Evolutionary conservation across 2,888 invertebrate genomes (phyloP).

Genomic region (Cephalotes varians): DNA sequence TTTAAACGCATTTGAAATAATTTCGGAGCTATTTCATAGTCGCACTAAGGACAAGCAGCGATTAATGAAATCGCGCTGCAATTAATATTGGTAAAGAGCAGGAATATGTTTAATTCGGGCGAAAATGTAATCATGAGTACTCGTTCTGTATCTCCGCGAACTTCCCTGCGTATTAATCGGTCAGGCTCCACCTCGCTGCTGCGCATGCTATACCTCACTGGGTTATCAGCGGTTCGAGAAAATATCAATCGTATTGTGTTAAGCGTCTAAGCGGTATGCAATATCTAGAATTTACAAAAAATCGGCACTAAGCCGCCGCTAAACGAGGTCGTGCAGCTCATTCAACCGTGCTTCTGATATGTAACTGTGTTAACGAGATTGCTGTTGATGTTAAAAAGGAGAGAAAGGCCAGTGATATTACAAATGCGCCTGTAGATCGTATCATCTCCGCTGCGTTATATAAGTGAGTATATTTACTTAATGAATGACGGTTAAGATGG

Average conservation of each 20-base stretch:
- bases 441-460: slow-evolving; percentile 24
- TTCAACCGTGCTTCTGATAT: slow-evolving; percentile 53
- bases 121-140: slow-evolving; percentile 11
- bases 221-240: slow-evolving; percentile 43
- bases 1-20: slow-evolving; percentile 17
- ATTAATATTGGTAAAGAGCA: slow-evolving; percentile 22
- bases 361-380: slow-evolving; percentile 44
- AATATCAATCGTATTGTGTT: slow-evolving; percentile 29
- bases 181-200: slow-evolving; percentile 8
- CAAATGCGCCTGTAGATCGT: slow-evolving; percentile 29
- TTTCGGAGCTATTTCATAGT: background rate
- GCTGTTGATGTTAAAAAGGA: slow-evolving; percentile 38
- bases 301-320: slow-evolving; percentile 36
- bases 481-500: slow-evolving; percentile 30
- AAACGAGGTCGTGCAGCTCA: slow-evolving; percentile 54
- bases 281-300: slow-evolving; percentile 30
- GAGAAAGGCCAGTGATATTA: slow-evolving; percentile 39
- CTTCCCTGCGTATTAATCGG: slow-evolving; percentile 28
- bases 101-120: background rate
- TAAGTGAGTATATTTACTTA: slow-evolving; percentile 50
- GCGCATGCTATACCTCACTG: slow-evolving; percentile 54
- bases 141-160: background rate
- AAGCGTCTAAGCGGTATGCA: slow-evolving; percentile 56
- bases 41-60: slow-evolving; percentile 4
- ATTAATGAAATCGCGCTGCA: slow-evolving; percentile 24